Conservation (phyloP, 2,113 vertebrate species). For the Sinocyclocheilus rhinocerous region DNA sequence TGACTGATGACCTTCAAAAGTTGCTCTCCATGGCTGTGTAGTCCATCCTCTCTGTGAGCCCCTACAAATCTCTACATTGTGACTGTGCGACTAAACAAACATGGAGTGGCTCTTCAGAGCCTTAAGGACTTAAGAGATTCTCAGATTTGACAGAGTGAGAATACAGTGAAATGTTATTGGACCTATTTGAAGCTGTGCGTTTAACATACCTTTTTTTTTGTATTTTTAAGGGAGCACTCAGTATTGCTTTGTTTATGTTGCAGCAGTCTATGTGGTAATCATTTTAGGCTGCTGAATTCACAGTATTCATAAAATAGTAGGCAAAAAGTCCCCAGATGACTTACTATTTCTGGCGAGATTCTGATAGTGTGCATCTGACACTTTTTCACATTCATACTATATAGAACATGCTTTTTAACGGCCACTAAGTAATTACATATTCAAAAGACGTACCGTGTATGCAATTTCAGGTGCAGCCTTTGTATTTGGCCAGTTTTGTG, state of each 20-base stretch:
- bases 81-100: constrained; percentile 56
- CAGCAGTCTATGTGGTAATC: not conserved
- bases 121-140: constrained; percentile 56
- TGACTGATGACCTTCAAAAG: constrained; percentile 21
- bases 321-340: no score
- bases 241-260: constrained; percentile 4
- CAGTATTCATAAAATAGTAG: no score
- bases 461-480: no score
- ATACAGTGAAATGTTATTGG: not conserved
- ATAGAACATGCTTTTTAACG: not conserved
- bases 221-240: not conserved
- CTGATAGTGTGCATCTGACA: no score
- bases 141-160: constrained; percentile 38
- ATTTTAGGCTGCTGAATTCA: not conserved
- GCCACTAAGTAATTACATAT: no score
- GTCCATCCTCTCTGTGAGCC: constrained; percentile 32
- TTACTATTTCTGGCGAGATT: no score
- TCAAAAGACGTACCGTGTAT: no score
- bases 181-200: not conserved
- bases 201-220: no score
- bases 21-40: constrained; percentile 16
- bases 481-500: no score
- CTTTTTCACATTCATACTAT: no score
- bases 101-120: constrained; percentile 60
- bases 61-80: constrained; percentile 48